Evolutionary conservation across 2,113 vertebrate species (phyloP).

Genomic region (Gymnorhina tibicen): DNA sequence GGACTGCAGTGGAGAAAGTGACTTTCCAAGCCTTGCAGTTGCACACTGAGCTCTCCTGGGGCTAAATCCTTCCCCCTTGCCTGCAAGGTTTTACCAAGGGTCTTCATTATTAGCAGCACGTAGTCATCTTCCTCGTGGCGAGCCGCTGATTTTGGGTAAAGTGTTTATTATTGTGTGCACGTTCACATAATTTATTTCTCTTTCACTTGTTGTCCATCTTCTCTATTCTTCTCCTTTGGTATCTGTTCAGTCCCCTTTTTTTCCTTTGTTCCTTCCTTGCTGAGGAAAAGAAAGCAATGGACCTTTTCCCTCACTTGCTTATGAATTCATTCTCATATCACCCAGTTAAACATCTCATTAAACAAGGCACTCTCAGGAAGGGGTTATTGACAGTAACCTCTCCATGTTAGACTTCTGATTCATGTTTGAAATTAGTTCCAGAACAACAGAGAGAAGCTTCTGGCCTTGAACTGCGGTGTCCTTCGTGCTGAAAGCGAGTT

Average conservation of each 20-base stretch:
- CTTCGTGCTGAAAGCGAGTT: not conserved
- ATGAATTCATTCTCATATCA: not conserved
- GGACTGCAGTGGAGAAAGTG: not conserved
- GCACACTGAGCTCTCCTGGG: not conserved
- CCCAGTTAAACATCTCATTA: constrained; percentile 11
- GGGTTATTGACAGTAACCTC: constrained; percentile 9
- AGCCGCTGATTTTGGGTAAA: not conserved
- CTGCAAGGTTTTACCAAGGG: not conserved
- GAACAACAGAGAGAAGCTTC: constrained; percentile 20
- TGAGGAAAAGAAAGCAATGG: not conserved
- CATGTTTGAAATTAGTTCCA: constrained; percentile 30
- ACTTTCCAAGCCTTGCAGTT: not conserved
- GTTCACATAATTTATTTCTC: not conserved
- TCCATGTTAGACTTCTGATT: not conserved
- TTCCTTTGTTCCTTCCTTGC: not conserved
- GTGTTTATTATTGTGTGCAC: not conserved
- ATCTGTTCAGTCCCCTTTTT: not conserved
- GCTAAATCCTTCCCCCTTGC: not conserved
- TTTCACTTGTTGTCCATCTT: not conserved
- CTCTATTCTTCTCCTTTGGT: not conserved
- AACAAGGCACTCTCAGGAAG: not conserved
- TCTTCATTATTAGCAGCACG: not conserved
- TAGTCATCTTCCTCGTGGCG: rapidly evolving
- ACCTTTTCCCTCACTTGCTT: not conserved
- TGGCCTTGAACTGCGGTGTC: constrained; percentile 8